Base-by-base conservation (phyloP, 92 coral and sea anemone species). In the Chrysogorgia sp. region DNA sequence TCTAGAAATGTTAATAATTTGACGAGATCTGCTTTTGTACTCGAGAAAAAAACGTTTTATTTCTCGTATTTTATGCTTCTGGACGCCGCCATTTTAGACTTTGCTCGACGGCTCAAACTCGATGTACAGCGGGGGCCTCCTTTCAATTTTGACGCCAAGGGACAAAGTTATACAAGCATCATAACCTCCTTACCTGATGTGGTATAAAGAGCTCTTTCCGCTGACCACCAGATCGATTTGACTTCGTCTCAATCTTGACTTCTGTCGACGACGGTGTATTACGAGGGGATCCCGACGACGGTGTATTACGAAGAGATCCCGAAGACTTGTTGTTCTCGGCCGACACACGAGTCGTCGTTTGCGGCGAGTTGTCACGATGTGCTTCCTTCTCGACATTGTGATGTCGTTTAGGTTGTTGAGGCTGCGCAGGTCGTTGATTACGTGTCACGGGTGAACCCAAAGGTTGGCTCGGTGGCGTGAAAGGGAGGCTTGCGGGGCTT, bases 151-250 rank as follows among this genome's bases (percentile, higher is more conserved):
- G 17, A 9, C 10, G 17, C 9, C 50, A 9, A 43, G 10, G 17
- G 9, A 8, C 50, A 43, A 8, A 8, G 50, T 8, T 17, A 43
- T 17, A 8, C 17, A 52, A 17, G 21, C 6, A 17, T 52, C 8
- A 17, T 17, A 7, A 23, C 6, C 24, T 21, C 40, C 79, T 34
- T 15, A 72, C 79, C 64, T 72, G 65, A 49, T 23, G 79, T 1
- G 79, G 79, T 56, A 72, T 34, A 56, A 53, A 71, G 5, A 32
- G 37, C 12, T 28, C 55, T 33, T 67, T 45, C 10, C 15, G 48
- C 31, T 67, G 56, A 47, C 20, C 60, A 26, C 8, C 31, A 1
- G 41, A 69, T 9, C 40, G 15, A 45, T 47, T 25, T 19, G 59
- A 14, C 34, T 67, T 67, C 31, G 56, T 6, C 74, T 1, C 15